Evolutionary conservation across 1,140 invertebrate genomes (phyloP), one percentile per base, ranked within the genome.

Genomic region (Helicoverpa zea): DNA sequence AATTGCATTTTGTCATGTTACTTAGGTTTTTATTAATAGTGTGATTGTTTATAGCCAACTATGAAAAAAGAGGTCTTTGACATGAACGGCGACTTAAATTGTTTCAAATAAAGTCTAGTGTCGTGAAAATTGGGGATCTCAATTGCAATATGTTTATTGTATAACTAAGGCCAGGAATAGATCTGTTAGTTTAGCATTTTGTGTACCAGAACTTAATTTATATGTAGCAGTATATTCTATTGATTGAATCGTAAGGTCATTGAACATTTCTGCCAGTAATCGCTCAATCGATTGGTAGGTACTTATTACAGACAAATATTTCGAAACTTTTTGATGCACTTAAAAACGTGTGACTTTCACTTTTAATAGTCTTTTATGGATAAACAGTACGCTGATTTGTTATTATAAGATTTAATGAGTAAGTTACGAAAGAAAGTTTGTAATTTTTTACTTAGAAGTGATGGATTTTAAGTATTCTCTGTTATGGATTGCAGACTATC

Each of bases 151-250:
- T n/a, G 35, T 16, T 47, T 47, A 43, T 49, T 51, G 0, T 49
- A 43, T 23, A 29, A 68, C 10, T 72, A 30, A 35, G 13, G 18
- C 12, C 3, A 2, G n/a, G 16, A 56, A 35, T 14, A 35, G 68
- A 73, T 58, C 52, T 35, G 68, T 35, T 35, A 16, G 68, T 35
- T 56, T 35, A 70, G 16, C 5, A 51, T 49, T 5, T 68, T 13
- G 9, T 3, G 10, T 23, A 51, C n/a, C 18, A 11, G 47, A 14
- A 14, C 12, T 23, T 16, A 35, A 43, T 56, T 11, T 64, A 49
- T 16, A 18, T 78, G 30, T 87, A 56, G 58, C 84, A 13, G 16
- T 84, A 89, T 83, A 49, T 49, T 23, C 5, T 16, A 23, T 43
- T 58, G 14, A 58, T 35, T 73, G n/a, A 43, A 43, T 43, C 35